Evolutionary conservation across 2,888 invertebrate genomes (phyloP), one percentile per base, ranked within the genome.

Genomic region (Spodoptera picta): DNA sequence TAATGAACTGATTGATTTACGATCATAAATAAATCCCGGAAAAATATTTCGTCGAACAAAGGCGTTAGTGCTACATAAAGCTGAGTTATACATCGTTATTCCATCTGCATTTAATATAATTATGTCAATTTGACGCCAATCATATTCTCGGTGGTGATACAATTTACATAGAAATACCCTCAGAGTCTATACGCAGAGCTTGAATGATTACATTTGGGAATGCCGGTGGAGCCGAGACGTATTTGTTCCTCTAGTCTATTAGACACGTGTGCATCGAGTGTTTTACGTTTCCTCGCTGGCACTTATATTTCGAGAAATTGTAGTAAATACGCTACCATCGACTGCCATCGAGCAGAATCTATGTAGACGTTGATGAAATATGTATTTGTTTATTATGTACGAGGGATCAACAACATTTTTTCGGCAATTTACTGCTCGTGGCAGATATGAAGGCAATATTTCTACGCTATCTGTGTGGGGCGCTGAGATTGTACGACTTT

Each of bases 381-480:
- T 88, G 85, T 89, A 88, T 90, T 84, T 85, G 82, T 82, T 82
- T 83, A 87, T 87, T 85, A 85, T 82, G 77, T 77, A 83, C 75
- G 83, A 83, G 81, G 85, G 84, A 86, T 88, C 84, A 84, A 87
- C 83, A 85, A 87, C 80, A 87, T 89, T 89, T 87, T 89, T 84
- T 85, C 87, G 80, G 81, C 86, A 90, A 90, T 89, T 89, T 90
- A 88, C 83, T 75, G 85, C 83, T 84, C 85, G 79, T 82, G 78
- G 82, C 80, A 80, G 86, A 89, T 90, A 90, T 86, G 87, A 85
- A 80, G 85, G 90, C 86, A 88, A 92, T 92, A 91, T 89, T 85
- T 92, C 81, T 83, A 64, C 85, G 80, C 84, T 90, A 88, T 90
- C 90, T 86, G 70, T 68, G 82, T 83, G 86, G 86, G 87, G 88